Conservation (phyloP, 2,888 invertebrate species). For the Ornithoptera priamus region DNA sequence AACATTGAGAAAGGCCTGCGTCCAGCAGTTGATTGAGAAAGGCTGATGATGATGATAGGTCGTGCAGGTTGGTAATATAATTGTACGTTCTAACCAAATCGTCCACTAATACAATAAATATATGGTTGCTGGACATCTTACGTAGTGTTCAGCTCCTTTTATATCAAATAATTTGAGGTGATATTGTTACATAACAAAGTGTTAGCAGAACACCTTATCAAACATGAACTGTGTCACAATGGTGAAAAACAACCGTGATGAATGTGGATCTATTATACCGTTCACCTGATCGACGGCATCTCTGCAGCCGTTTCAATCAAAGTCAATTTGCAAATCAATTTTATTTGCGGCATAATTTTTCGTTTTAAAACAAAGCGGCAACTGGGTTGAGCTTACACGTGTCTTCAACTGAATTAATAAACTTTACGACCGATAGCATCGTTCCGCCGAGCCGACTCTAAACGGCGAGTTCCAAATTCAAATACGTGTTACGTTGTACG, state of each 20-base stretch:
- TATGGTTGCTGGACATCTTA: too few relatives aligned
- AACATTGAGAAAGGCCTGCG: too few relatives aligned
- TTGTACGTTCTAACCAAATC: too few relatives aligned
- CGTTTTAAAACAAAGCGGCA: conserved; percentile 21
- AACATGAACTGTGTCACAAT: conserved; percentile 11
- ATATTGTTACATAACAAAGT: background rate
- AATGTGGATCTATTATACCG: conserved; percentile 10
- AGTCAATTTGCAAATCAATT: conserved; percentile 30
- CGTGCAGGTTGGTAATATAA: too few relatives aligned
- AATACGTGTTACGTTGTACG: background rate
- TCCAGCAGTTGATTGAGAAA: too few relatives aligned
- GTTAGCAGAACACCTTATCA: background rate
- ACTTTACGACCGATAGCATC: background rate
- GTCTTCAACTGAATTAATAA: conserved; percentile 34
- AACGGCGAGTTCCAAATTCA: background rate
- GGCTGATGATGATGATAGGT: too few relatives aligned
- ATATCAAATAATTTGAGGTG: too few relatives aligned
- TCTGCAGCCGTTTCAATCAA: conserved; percentile 23
- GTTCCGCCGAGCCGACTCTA: background rate
- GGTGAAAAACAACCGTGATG: conserved; percentile 16
- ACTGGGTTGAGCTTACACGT: conserved; percentile 37
- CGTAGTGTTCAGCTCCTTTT: too few relatives aligned
- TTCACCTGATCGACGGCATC: conserved; percentile 28
- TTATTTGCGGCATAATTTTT: conserved; percentile 26
- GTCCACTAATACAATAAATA: too few relatives aligned